Evolutionary conservation across 2,797 vertebrate genomes (phyloP), one percentile per base, ranked within the genome.

Genomic region (Prionace glauca): DNA sequence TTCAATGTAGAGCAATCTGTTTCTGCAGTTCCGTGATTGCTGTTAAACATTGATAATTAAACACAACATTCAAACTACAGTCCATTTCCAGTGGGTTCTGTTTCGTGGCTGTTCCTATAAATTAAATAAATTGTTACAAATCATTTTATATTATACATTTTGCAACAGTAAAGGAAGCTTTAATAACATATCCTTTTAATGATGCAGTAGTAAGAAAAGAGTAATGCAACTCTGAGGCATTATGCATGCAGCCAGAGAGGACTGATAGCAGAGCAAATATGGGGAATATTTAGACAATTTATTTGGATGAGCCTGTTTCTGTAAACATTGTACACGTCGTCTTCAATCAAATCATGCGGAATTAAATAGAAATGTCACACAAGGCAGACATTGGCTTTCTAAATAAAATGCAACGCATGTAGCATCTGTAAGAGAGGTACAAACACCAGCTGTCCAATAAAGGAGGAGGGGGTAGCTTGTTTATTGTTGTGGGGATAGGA

Each of bases 401-500:
- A 77, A 77, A 74, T 95, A 95, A 95, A 92, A 95, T 56, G 9
- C 74, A 45, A 71, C 29, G 5, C 93, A 77, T 95, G 93, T 77
- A 95, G 93, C 93, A 77, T 95, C 93, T 95, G 93, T 95, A 95
- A 95, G 93, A 56, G 60, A 95, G 45, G 45, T 95, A 56, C 93
- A 95, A 95, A 77, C 93, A 95, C 71, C 93, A 95, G 93, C 93
- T 95, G 93, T 95, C 93, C 93, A 50, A 50, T 72, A 95, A 77
- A 95, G 71, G 93, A 95, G 93, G 93, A 72, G 93, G 93, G 71
- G 71, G 11, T 72, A 74, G 69, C 69, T 94, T 94, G 93, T 74
- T 95, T 95, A 95, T 95, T 95, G 93, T 95, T 56, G 69, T 95
- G 93, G 41, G 41, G 71, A 77, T 95, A 86, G 96, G 95, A 96